These are phyloP conservation scores for Lophochroa leadbeateri DNA, from an alignment of 2,113 vertebrate genomes.

Conservation along the genomic window DNA sequence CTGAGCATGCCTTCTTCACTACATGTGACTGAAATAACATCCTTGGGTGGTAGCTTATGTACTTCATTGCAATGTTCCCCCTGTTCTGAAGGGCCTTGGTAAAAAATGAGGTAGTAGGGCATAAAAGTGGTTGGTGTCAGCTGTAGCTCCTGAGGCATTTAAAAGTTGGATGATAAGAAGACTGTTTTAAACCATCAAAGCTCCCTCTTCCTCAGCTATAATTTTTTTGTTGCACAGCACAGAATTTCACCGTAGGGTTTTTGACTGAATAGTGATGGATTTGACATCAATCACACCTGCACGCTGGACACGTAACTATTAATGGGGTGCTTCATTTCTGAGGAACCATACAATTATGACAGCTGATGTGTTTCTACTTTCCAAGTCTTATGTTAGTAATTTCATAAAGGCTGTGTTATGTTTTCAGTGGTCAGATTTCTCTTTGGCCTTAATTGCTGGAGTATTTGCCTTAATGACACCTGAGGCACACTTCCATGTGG, in stretches of 20 bases:
- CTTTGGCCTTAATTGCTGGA: not conserved
- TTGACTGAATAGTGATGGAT: not conserved
- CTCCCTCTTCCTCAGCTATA: not conserved
- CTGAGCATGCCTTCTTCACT: not conserved
- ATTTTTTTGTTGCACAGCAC: not conserved
- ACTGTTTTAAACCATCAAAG: not conserved
- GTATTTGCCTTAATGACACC: not conserved
- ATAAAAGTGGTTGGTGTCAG: not conserved
- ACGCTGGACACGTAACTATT: not conserved
- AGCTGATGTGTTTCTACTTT: not conserved
- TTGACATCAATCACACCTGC: not conserved
- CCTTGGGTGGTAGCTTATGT: not conserved
- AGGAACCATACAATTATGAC: not conserved
- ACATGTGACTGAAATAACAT: not conserved
- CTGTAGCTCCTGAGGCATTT: not conserved
- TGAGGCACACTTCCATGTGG: not conserved
- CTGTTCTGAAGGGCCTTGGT: not conserved
- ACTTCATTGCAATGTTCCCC: not conserved
- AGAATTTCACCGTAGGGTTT: slow-evolving; percentile 2
- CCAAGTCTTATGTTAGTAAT: not conserved
- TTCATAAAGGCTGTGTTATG: not conserved
- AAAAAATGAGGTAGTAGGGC: not conserved
- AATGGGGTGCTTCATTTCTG: not conserved
- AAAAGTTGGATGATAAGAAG: not conserved
- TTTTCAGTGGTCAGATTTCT: not conserved